Evolutionary conservation across 2,797 vertebrate species (phyloP).

Genomic region (Varecia variegata): DNA sequence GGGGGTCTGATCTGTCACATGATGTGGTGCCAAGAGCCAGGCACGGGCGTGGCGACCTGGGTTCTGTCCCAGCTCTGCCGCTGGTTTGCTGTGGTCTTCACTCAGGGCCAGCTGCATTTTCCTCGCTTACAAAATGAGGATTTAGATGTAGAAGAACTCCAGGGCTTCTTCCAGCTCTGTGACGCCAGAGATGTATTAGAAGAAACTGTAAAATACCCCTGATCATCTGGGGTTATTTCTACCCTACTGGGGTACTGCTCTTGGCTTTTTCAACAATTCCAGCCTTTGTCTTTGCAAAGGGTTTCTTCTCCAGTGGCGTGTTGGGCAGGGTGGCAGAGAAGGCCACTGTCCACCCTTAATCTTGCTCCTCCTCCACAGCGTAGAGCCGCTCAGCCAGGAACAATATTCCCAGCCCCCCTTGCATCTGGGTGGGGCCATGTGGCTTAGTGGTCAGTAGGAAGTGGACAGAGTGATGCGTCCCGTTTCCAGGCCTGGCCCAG

Average conservation of each 20-base stretch:
- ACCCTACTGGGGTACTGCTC: neutral
- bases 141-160: neutral
- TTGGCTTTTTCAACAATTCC: neutral
- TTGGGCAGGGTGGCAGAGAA: neutral
- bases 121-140: neutral
- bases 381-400: neutral
- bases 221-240: neutral
- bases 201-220: neutral
- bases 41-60: fast-evolving
- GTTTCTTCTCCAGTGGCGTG: neutral
- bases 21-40: neutral
- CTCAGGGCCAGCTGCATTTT: neutral
- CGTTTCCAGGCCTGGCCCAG: neutral
- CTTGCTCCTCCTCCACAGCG: neutral
- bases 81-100: neutral
- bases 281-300: neutral
- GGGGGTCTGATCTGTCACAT: neutral
- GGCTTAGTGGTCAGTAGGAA: neutral
- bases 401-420: neutral
- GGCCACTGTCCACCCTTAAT: neutral
- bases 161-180: neutral
- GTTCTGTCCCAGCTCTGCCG: fast-evolving
- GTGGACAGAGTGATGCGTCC: neutral
- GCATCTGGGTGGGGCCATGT: neutral
- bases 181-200: neutral